Conservation (phyloP, 2,113 vertebrate genomes). For the Sinocyclocheilus anshuiensis region DNA sequence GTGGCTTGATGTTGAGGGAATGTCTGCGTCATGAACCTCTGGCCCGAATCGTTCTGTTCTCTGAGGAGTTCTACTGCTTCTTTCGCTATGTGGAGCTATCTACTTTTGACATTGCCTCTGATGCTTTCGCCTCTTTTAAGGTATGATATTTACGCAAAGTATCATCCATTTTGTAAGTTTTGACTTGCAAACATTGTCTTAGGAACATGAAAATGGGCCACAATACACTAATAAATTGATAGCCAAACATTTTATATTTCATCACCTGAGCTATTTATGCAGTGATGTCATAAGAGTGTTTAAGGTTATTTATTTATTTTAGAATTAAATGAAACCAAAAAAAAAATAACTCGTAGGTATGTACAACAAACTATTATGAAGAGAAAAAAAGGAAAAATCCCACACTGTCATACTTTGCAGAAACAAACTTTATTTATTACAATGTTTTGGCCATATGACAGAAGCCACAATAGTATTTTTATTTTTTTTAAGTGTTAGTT, state of each 20-base stretch:
- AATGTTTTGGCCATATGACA: neutral
- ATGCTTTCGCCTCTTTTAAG: constrained; percentile 83
- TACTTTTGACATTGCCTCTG: constrained; percentile 75
- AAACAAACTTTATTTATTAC: neutral
- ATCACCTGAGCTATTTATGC: neutral
- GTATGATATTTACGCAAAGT: constrained; percentile 49
- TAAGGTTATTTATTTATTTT: too few species aligned
- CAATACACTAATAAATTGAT: neutral
- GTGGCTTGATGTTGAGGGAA: constrained; percentile 82
- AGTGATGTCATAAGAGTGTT: neutral
- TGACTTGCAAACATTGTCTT: neutral
- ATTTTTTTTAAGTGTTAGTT: neutral
- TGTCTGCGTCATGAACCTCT: constrained; percentile 80
- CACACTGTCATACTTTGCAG: neutral
- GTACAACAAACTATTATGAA: neutral
- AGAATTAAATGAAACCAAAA: neutral
- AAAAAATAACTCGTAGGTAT: neutral
- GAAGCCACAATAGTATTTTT: neutral
- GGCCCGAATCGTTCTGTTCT: constrained; percentile 76
- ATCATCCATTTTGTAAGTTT: neutral
- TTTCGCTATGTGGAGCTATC: constrained; percentile 80
- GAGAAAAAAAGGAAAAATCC: neutral
- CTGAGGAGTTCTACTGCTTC: constrained; percentile 78
- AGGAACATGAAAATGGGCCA: neutral
- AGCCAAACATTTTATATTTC: neutral